Evolutionary conservation across 2,113 vertebrate genomes (phyloP).

Genomic region (Acrocephalus arundinaceus): DNA sequence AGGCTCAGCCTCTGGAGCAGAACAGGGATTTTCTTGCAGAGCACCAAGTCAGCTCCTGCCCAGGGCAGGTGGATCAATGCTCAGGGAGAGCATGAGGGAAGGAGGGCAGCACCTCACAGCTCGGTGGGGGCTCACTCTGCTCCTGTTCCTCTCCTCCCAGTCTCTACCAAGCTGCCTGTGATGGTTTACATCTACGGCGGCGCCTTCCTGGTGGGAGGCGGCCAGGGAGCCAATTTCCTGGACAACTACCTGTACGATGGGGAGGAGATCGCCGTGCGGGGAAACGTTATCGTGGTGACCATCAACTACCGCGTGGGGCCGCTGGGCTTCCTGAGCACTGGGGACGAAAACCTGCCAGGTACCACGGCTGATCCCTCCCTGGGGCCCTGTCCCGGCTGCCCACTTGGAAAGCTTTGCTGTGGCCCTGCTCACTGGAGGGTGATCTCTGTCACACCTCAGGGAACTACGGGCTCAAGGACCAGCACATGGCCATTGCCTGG

Average conservation of each 20-base stretch:
- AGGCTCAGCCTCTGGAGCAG: not conserved
- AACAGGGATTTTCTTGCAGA: not conserved
- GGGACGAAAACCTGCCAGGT: constrained; percentile 83
- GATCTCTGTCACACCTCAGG: constrained; percentile 65
- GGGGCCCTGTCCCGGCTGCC: accelerated
- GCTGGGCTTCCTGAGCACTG: constrained; percentile 92
- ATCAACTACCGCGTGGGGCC: constrained; percentile 88
- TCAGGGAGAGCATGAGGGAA: not conserved
- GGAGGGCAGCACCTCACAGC: not conserved
- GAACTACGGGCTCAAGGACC: constrained; percentile 93
- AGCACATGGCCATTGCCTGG: constrained; percentile 93
- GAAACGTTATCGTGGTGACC: constrained; percentile 91
- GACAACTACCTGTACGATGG: constrained; percentile 88
- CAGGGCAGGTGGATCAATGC: not conserved
- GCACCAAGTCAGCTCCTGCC: not conserved
- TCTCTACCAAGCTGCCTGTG: constrained; percentile 85
- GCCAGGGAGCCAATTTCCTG: constrained; percentile 84
- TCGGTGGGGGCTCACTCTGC: not conserved
- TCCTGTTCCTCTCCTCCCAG: constrained; percentile 51
- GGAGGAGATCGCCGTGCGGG: constrained; percentile 84
- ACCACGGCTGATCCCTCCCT: not conserved
- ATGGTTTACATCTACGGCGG: constrained; percentile 94
- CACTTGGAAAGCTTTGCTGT: not conserved
- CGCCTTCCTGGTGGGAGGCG: constrained; percentile 79
- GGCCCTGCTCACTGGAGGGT: not conserved